Base-by-base conservation (phyloP, 2,888 invertebrate species). In the Cryptocheilus praepositus region DNA sequence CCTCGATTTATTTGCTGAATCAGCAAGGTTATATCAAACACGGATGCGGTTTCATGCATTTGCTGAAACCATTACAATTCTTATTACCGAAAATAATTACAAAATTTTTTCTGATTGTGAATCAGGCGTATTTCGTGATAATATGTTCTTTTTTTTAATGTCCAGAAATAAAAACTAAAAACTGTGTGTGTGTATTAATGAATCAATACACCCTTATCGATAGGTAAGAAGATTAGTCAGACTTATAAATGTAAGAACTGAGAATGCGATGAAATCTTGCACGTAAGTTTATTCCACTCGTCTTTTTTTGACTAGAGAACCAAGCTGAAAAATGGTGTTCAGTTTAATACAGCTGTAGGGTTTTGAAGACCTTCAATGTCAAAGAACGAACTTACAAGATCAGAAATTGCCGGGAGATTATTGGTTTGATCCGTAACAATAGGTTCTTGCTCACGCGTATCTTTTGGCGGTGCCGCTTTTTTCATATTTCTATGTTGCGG, bases 401-500 rank as follows among this genome's bases (percentile, higher is more conserved):
- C 96, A 0, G 95, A 95, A 80, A 96, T 95, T 1, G 95, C 94
- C 3, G 94, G 94, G 67, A 94, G 88, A 85, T 94, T 94, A 86
- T 93, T 94, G 0, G 94, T 94, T 82, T 94, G 94, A 82, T 94
- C 94, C 65, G 85, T 76, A 19, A 86, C 82, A n/a, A 71, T 61
- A 52, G 82, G 36, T 53, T 89, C 88, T 64, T 82, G 81, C 61
- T 88, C 87, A 43, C 85, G 82, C 66, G 61, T 80, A 58, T 88
- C 86, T 74, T 87, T 86, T 45, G 81, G 74, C 45, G 76, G 81
- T 52, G 77, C 82, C 3, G 82, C 72, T 73, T 89, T 90, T 65
- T 88, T 95, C 91, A 96, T 92, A 88, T 97, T 96, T 79, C 98
- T 92, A 86, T 98, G 98, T 86, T 98, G 98, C 0, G 98, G 98